Evolutionary conservation across 2,888 invertebrate genomes (phyloP), one percentile per base, ranked within the genome.

Genomic region (Gonocerus acuteangulatus): DNA sequence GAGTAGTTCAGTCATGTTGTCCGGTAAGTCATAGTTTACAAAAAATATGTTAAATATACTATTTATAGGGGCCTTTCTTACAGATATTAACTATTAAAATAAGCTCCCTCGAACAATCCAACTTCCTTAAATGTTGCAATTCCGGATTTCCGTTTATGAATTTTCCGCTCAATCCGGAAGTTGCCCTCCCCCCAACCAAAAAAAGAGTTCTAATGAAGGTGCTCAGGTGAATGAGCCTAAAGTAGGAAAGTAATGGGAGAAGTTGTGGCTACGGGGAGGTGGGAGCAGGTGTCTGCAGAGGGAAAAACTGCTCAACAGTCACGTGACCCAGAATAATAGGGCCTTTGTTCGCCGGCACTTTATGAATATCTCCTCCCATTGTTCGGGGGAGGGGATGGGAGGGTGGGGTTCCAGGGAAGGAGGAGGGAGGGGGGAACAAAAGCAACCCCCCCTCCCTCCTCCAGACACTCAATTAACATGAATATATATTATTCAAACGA

Each of bases 311-410:
- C 32, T 16, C 44, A 13, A 52, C 21, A 27, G 51, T 48, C 48
- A 52, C 61, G 62, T 64, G 64, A 64, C 62, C 64, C 64, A 63
- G 62, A 61, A 65, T 63, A 65, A 65, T 63, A 60, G 62, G 60
- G 60, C 63, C 60, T 65, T 65, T 65, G 63, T 65, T 65, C 62
- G 21, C 21, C 2, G 22, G 54, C 65, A 61, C 62, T 65, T 65
- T 65, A 65, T 65, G 65, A 65, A 65, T 65, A 61, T 61, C 63
- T 58, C 59, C 51, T 52, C 22, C 45, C 42, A 44, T 44, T 49
- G 34, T 45, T 23, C 34, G 16, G 13, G n/a, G 18, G 2, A 6
- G n/a, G 18, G 13, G n/a, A n/a, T n/a, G n/a, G 19, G 48, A 22
- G 36, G 48, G 22, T 36, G 13, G 13, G 48, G 45, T 19, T 22